phyloP scores from a whole-genome alignment of 2,888 invertebrate species.

The Monoplex corrugatus region DNA sequence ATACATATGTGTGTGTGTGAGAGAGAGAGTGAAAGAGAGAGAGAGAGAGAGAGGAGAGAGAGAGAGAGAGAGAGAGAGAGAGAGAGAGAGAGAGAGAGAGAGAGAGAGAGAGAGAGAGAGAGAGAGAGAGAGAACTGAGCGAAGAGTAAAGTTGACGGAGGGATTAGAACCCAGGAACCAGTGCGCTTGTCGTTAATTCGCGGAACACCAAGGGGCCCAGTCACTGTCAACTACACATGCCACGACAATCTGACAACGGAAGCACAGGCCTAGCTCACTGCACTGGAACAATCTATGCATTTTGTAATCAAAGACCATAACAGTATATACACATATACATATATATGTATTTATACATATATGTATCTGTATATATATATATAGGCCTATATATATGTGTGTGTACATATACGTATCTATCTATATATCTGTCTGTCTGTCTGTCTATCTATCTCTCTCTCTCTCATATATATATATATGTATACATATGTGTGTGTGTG shows the following conservation, averaged over 20 bases:
- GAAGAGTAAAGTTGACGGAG: background rate
- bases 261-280: background rate
- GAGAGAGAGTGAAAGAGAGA: slow-evolving; percentile 15
- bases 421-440: background rate
- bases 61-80: background rate
- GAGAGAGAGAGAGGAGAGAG: background rate
- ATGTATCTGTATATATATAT: background rate
- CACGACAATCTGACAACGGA: slow-evolving; percentile 6
- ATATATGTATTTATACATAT: background rate
- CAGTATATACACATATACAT: background rate
- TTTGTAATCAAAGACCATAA: background rate
- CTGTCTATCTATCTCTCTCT: background rate
- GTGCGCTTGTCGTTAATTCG: background rate
- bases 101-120: background rate
- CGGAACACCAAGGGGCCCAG: background rate
- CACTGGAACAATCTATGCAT: background rate
- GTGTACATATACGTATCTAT: background rate
- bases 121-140: background rate
- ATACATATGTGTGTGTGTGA: background rate
- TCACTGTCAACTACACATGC: slow-evolving; percentile 10
- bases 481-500: background rate
- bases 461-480: background rate
- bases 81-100: background rate
- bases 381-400: background rate
- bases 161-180: background rate